A percentile compares a stretch with the other conserved stretches of the same genome.
phyloP scores from a whole-genome alignment of 2,797 vertebrate species.

The Cossypha dichroa region DNA sequence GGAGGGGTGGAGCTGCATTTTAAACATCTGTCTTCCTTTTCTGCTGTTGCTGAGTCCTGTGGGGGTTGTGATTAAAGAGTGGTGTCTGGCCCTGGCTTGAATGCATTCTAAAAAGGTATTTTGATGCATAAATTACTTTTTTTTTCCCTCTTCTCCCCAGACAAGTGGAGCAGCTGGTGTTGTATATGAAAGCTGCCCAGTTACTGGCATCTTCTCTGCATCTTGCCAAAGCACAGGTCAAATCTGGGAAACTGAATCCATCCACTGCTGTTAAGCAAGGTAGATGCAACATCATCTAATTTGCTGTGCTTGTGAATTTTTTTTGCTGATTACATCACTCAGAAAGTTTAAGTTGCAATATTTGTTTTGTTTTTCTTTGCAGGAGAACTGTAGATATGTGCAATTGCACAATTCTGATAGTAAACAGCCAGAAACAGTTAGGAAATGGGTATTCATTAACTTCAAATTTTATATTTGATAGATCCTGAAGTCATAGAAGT shows the following conservation, averaged over 20 bases:
- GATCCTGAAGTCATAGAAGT: neutral
- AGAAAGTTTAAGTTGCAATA: neutral
- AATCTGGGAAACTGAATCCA: conserved; percentile 92
- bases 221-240: conserved; percentile 94
- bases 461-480: neutral
- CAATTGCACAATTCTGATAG: neutral
- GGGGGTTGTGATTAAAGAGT: neutral
- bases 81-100: neutral
- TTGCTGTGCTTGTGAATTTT: neutral
- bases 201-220: conserved; percentile 93
- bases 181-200: conserved; percentile 97
- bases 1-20: conserved; percentile 25
- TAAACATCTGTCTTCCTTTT: conserved; percentile 28
- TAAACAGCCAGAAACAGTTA: neutral
- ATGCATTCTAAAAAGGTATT: neutral
- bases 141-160: conserved; percentile 53
- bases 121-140: neutral
- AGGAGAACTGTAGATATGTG: neutral
- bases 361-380: neutral
- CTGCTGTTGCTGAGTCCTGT: neutral
- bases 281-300: conserved; percentile 26
- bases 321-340: neutral
- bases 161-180: conserved; percentile 94
- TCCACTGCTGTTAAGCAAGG: conserved; percentile 96
- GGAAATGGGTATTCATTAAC: neutral